phyloP scores from a whole-genome alignment of 1,140 invertebrate species.

The Drosophila athabasca region DNA sequence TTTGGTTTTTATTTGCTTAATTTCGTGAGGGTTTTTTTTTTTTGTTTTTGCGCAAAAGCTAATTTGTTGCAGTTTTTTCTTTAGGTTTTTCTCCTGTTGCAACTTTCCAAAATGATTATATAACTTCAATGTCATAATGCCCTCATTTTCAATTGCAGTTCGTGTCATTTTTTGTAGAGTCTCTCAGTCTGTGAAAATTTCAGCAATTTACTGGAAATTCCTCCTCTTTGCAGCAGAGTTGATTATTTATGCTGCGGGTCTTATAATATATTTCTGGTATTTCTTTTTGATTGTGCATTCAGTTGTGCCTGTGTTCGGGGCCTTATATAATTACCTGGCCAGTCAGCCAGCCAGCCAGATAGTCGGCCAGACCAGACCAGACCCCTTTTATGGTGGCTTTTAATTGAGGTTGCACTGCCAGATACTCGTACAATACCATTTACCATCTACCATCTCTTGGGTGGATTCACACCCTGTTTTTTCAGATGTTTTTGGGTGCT shows the following conservation, averaged over 20 bases:
- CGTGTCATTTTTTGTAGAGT: slow-evolving; percentile 40
- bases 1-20: too few relatives aligned
- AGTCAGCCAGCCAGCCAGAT: slow-evolving; percentile 13
- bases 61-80: slow-evolving; percentile 9
- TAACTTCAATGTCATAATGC: slow-evolving; percentile 51
- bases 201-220: slow-evolving; percentile 35
- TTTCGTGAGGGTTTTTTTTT: too few relatives aligned
- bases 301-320: slow-evolving; percentile 18
- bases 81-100: background rate
- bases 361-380: background rate
- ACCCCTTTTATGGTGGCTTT: slow-evolving; percentile 42
- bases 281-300: slow-evolving; percentile 42
- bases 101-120: slow-evolving; percentile 22
- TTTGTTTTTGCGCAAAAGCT: background rate
- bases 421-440: slow-evolving; percentile 3
- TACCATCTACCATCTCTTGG: slow-evolving; percentile 3
- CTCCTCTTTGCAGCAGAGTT: slow-evolving; percentile 12
- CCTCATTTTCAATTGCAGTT: slow-evolving; percentile 56
- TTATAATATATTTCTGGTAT: slow-evolving; percentile 36
- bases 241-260: slow-evolving; percentile 43
- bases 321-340: slow-evolving; percentile 46
- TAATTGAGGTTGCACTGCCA: slow-evolving; percentile 25
- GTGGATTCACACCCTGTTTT: slow-evolving; percentile 34
- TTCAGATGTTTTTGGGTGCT: background rate
- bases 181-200: slow-evolving; percentile 34